These are phyloP conservation scores for Protonemura montana DNA, from an alignment of 2,888 invertebrate species.

Conservation along the genomic window DNA sequence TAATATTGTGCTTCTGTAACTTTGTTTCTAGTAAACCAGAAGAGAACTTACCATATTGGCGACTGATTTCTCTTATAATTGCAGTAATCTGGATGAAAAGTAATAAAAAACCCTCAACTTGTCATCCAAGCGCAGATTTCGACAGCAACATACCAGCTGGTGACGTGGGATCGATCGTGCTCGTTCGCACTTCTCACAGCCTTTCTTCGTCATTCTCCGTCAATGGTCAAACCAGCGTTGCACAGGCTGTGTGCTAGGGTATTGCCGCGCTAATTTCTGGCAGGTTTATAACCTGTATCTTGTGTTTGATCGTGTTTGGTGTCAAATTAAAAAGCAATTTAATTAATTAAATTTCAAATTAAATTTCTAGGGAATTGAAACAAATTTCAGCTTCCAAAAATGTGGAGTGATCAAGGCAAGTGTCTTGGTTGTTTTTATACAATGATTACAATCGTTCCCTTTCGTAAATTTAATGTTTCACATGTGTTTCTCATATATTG, in stretches of 20 bases:
- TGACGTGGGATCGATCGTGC: slow-evolving; percentile 44
- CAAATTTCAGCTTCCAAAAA: too few species aligned
- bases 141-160: slow-evolving; percentile 41
- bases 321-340: too few species aligned
- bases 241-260: background rate
- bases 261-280: background rate
- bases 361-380: too few species aligned
- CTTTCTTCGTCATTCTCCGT: background rate
- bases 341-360: too few species aligned
- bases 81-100: background rate
- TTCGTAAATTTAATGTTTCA: too few species aligned
- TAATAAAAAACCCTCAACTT: background rate
- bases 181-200: slow-evolving; percentile 25
- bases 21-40: background rate
- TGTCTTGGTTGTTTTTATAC: background rate
- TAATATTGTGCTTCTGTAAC: background rate
- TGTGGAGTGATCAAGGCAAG: background rate
- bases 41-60: background rate
- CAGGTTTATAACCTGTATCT: background rate
- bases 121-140: slow-evolving; percentile 16
- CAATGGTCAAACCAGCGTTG: background rate
- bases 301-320: background rate
- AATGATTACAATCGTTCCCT: too few species aligned
- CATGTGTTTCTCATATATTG: too few species aligned
- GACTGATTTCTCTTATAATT: background rate